Percentiles rank a stretch among this genome's conserved stretches.
These are phyloP conservation scores for human (Homo sapiens) DNA, from an alignment of 2,113 vertebrate species.

Conservation along the genomic window DNA sequence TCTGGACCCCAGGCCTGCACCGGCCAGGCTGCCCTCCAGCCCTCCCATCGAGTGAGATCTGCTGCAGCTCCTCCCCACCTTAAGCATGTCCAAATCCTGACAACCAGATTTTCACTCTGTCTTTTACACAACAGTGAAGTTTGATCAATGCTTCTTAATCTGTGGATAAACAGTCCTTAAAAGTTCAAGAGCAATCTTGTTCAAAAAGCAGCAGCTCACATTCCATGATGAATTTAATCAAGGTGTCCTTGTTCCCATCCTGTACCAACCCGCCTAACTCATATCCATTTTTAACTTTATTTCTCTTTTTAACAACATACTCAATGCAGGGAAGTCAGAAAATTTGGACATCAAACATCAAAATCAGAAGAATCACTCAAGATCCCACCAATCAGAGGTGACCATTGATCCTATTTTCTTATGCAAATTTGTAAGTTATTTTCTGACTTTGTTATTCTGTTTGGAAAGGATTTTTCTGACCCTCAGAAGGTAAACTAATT, in stretches of 20 bases:
- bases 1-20: too few species aligned
- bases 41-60: too few species aligned
- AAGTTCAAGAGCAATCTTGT: not conserved
- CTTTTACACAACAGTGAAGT: not conserved
- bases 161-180: not conserved
- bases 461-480: not conserved
- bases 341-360: not conserved
- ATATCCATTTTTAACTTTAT: not conserved
- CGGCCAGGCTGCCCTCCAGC: not conserved
- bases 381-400: not conserved
- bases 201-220: not conserved
- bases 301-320: not conserved
- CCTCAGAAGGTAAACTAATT: not conserved
- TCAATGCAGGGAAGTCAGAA: not conserved
- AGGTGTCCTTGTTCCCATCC: not conserved
- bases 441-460: not conserved
- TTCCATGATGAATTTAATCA: not conserved
- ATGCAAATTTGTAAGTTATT: not conserved
- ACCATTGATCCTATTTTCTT: not conserved
- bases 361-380: not conserved
- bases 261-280: not conserved
- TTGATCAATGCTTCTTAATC: not conserved
- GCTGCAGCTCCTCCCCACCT: not conserved
- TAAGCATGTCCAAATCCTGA: not conserved
- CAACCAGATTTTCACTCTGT: not conserved